Evolutionary conservation across 2,797 vertebrate genomes (phyloP).

Genomic region (Loriculus beryllinus): DNA sequence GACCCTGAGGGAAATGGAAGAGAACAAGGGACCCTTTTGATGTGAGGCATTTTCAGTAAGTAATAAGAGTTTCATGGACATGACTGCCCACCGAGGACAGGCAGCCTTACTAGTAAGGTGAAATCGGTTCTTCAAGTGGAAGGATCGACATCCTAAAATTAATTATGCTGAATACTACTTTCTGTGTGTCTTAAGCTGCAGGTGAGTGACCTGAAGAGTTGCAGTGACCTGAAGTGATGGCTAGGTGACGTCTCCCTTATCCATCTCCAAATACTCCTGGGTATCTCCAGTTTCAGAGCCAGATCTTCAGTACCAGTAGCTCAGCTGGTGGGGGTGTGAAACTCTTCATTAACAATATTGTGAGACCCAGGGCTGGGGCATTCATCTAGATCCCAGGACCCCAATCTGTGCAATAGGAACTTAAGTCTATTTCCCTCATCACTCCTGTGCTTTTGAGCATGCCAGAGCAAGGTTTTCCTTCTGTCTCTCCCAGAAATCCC

Average conservation of each 20-base stretch:
- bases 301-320: not conserved
- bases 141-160: not conserved
- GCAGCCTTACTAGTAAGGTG: not conserved
- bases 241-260: not conserved
- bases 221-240: not conserved
- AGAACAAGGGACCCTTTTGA: constrained; percentile 48
- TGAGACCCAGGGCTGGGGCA: rapidly evolving
- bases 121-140: not conserved
- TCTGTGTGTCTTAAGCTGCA: not conserved
- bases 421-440: not conserved
- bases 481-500: not conserved
- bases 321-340: not conserved
- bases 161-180: not conserved
- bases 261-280: not conserved
- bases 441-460: not conserved
- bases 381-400: not conserved
- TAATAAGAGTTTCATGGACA: not conserved
- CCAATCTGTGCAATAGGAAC: too few species aligned
- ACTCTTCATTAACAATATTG: not conserved
- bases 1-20: constrained; percentile 39
- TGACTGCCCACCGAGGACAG: not conserved
- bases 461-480: not conserved
- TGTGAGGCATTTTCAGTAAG: not conserved
- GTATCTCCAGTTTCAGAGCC: not conserved
- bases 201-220: not conserved